Percentiles rank a stretch among this genome's conserved stretches.
These are phyloP conservation scores for Gallinago jamesoni DNA, from an alignment of 2,113 vertebrate species.

Conservation along the genomic window DNA sequence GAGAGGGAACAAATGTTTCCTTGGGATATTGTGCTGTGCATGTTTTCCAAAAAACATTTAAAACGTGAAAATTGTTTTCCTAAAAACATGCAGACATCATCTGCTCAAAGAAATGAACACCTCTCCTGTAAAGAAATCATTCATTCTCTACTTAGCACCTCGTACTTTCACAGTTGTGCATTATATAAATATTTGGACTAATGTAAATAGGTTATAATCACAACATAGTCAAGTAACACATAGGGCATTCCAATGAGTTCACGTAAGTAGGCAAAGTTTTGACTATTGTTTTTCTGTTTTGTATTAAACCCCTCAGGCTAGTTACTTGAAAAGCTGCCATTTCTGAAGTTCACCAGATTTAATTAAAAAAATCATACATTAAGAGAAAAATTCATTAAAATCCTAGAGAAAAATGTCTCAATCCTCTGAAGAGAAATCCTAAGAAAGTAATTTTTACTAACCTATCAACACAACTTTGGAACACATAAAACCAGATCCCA, in stretches of 20 bases:
- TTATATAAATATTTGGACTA: slow-evolving; percentile 45
- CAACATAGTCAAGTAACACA: not conserved
- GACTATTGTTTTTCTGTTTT: not conserved
- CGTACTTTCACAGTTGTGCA: not conserved
- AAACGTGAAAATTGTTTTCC: not conserved
- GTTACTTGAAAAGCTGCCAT: not conserved
- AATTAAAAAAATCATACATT: not conserved
- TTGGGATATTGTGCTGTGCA: not conserved
- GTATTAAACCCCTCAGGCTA: slow-evolving; percentile 4
- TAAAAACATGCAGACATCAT: not conserved
- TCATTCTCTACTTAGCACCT: not conserved
- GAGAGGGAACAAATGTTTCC: not conserved
- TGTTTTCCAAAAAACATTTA: not conserved
- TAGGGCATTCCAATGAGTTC: not conserved
- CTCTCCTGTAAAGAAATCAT: not conserved
- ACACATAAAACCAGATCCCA: not conserved
- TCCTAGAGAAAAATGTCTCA: not conserved
- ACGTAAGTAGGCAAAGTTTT: not conserved
- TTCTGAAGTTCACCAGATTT: not conserved
- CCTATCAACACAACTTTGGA: not conserved
- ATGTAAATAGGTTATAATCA: slow-evolving; percentile 1
- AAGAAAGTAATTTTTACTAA: not conserved
- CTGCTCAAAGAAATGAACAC: not conserved
- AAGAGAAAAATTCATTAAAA: not conserved
- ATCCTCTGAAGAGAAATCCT: not conserved